phyloP scores from a whole-genome alignment of 92 coral and sea anemone genomes.

The Pocillopora grandis region DNA sequence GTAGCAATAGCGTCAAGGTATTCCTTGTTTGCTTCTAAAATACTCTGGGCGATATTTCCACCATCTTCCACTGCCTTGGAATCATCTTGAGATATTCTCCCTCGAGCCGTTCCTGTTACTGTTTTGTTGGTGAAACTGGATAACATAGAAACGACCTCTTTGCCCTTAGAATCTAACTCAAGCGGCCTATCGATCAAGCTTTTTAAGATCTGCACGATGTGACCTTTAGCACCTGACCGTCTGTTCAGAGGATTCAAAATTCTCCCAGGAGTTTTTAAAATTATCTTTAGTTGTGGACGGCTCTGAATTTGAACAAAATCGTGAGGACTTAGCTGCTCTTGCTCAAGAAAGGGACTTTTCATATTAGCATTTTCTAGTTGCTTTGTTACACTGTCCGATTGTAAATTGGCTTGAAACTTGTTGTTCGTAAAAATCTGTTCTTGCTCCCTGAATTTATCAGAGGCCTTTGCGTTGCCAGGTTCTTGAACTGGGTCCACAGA shows the following conservation, averaged over 20 bases:
- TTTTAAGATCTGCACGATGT: constrained; percentile 16
- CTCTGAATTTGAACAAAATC: neutral
- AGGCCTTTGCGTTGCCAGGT: neutral
- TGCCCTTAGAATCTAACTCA: neutral
- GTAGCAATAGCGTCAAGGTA: constrained; percentile 35
- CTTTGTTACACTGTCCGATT: neutral
- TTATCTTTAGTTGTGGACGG: constrained; percentile 21
- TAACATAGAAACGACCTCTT: constrained; percentile 2
- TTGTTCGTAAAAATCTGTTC: neutral
- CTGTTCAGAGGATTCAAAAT: constrained; percentile 6
- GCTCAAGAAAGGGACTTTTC: too few species aligned
- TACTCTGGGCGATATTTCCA: constrained; percentile 34
- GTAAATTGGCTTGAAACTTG: neutral
- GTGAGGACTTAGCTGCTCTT: neutral
- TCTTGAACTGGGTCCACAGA: neutral
- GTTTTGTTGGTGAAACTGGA: neutral
- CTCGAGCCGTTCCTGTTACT: neutral
- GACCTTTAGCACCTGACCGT: constrained; percentile 3
- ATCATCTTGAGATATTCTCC: neutral
- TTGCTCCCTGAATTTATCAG: neutral
- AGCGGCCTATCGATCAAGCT: constrained; percentile 32
- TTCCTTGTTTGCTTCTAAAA: constrained; percentile 41
- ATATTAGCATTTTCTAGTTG: neutral
- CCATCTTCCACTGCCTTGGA: constrained; percentile 14
- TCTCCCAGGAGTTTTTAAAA: constrained; percentile 31